Evolutionary conservation across 2,797 vertebrate genomes (phyloP).

Genomic region (Atherinosoma microstoma): DNA sequence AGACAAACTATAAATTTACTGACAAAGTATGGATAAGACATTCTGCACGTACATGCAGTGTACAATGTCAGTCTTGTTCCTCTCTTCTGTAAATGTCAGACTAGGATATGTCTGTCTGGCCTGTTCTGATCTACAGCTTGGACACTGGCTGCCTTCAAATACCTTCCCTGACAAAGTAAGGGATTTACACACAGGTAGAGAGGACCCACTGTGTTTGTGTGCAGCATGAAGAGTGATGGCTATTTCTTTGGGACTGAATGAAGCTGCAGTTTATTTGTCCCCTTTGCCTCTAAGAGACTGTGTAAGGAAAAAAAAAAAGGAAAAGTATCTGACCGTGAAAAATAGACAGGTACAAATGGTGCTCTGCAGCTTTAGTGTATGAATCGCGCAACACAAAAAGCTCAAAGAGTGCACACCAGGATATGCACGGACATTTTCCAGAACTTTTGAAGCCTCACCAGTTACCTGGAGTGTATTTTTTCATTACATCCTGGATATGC

Average conservation of each 20-base stretch:
- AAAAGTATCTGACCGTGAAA: constrained; percentile 47
- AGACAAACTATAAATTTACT: constrained; percentile 1
- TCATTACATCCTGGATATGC: constrained; percentile 62
- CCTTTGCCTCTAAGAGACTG: constrained; percentile 33
- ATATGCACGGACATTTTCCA: constrained; percentile 52
- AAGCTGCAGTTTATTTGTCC: constrained; percentile 49
- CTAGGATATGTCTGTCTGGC: constrained; percentile 37
- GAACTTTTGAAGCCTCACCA: constrained; percentile 24
- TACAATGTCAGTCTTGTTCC: constrained; percentile 24
- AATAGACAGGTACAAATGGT: constrained; percentile 46
- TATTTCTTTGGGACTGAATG: constrained; percentile 45
- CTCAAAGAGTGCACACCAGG: constrained; percentile 14
- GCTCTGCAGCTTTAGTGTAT: constrained; percentile 30
- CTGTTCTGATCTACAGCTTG: constrained; percentile 47
- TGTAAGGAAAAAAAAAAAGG: constrained; percentile 37
- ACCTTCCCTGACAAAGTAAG: constrained; percentile 35
- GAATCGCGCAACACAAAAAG: constrained; percentile 1
- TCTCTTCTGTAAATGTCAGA: constrained; percentile 28
- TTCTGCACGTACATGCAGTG: constrained; percentile 10
- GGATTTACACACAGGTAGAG: constrained; percentile 57
- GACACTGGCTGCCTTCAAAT: constrained; percentile 48
- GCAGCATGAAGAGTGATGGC: constrained; percentile 39
- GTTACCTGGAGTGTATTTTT: constrained; percentile 38
- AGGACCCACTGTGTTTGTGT: constrained; percentile 25
- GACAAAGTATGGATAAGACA: constrained; percentile 24